Evolutionary conservation across 2,797 vertebrate species (phyloP), one percentile per base, ranked within the genome.

Genomic region (Typhlichthys eigenmanni): DNA sequence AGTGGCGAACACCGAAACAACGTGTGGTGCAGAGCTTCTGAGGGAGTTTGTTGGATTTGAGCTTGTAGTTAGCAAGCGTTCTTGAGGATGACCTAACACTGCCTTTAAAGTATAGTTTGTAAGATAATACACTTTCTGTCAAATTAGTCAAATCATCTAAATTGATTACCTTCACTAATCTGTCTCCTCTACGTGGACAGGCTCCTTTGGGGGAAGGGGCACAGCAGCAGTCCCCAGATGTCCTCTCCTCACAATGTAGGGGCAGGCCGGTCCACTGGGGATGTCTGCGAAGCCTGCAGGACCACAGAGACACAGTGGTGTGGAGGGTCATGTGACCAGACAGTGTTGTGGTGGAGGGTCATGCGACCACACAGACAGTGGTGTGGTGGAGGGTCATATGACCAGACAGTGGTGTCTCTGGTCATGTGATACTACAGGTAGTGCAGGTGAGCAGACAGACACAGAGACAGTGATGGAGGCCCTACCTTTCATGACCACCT

Each of bases 401-500:
- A 2, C 43, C 8, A 47, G 46, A 47, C 19, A 19, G 19, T 47
- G 46, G 46, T 47, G 13, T 47, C 46, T 47, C 8, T 47, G 46
- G 13, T 19, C 19, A 19, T 19, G 19, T 2, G 19, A 19, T 1
- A 19, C 19, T 19, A 19, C 19, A 19, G 19, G 2, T 19, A 19
- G 19, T 19, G 19, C 19, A 19, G 19, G 19, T 19, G 19, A 19
- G 19, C 19, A 19, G 19, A 19, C 19, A 19, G 19, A 19, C 19
- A 19, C 19, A 19, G 19, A 19, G 19, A 19, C 19, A 19, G 19
- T 19, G 19, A 3, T 19, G 19, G 19, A 19, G 19, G 19, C 19
- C 38, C 55, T 75, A 93, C 94, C 94, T 85, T 93, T 95, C 92
- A 93, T 93, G 65, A 95, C 93, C 0, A 93, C 94, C 62, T 94